Percentiles rank a stretch among this genome's conserved stretches.
These are phyloP conservation scores for Gadus chalcogrammus DNA, from an alignment of 2,113 vertebrate genomes.

Conservation along the genomic window DNA sequence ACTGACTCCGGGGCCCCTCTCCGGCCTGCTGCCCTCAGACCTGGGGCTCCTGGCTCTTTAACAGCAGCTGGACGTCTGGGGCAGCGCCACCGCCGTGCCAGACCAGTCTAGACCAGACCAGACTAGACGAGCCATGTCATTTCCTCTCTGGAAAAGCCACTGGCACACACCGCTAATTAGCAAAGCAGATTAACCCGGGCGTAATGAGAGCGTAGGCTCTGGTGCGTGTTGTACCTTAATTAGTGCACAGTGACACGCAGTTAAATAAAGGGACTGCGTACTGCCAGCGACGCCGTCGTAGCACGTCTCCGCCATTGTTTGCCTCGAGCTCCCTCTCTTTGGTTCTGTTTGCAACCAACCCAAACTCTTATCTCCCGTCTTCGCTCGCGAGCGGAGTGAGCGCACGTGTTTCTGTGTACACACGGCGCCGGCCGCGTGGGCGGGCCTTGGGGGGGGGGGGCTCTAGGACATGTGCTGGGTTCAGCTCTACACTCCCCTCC, in stretches of 20 bases:
- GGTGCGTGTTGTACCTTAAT: slow-evolving; percentile 56
- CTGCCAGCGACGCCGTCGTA: not conserved
- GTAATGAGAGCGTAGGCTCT: slow-evolving; percentile 50
- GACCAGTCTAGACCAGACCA: slow-evolving; percentile 18
- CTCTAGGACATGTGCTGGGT: slow-evolving; percentile 32
- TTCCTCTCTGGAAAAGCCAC: slow-evolving; percentile 57
- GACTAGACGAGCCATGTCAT: slow-evolving; percentile 48
- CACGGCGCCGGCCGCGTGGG: slow-evolving; percentile 44
- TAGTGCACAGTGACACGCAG: slow-evolving; percentile 10
- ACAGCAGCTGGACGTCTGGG: slow-evolving; percentile 55
- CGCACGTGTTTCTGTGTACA: not conserved
- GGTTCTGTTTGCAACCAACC: not conserved
- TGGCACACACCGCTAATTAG: slow-evolving; percentile 55
- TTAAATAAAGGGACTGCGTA: not conserved
- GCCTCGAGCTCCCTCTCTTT: not conserved
- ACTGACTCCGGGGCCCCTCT: not conserved
- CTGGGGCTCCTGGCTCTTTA: slow-evolving; percentile 54
- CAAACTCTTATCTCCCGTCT: too few species aligned
- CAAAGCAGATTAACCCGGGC: slow-evolving; percentile 57
- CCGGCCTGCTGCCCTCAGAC: slow-evolving; percentile 31
- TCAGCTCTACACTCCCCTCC: slow-evolving; percentile 53
- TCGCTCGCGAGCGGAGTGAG: too few species aligned
- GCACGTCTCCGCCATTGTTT: not conserved
- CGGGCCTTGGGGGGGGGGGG: slow-evolving; percentile 43
- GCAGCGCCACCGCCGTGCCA: slow-evolving; percentile 42